Evolutionary conservation across 2,113 vertebrate genomes (phyloP).

Genomic region (Neomonachus schauinslandi): DNA sequence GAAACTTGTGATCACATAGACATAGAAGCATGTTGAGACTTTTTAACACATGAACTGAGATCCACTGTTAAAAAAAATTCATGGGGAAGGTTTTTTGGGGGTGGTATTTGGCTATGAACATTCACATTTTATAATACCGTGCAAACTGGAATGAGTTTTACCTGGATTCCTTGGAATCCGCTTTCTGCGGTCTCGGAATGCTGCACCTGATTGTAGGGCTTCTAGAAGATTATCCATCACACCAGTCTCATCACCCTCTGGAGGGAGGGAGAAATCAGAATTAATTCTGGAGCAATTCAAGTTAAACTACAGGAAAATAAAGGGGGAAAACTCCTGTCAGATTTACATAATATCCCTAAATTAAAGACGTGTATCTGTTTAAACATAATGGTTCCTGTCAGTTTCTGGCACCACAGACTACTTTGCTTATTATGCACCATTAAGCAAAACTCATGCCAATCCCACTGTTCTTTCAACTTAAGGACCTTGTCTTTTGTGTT

Average conservation of each 20-base stretch:
- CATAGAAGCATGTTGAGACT: neutral
- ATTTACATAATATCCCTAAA: slow-evolving; percentile 64
- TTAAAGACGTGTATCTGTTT: slow-evolving; percentile 66
- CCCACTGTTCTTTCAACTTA: slow-evolving; percentile 70
- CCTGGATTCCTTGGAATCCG: slow-evolving; percentile 91
- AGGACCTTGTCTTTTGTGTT: slow-evolving; percentile 80
- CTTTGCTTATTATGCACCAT: slow-evolving; percentile 75
- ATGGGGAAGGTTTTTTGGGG: neutral
- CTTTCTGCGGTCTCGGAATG: slow-evolving; percentile 98
- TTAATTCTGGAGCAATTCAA: slow-evolving; percentile 75
- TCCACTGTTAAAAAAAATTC: neutral
- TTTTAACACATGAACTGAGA: slow-evolving; percentile 39
- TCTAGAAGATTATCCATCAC: slow-evolving; percentile 99
- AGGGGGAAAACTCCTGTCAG: slow-evolving; percentile 52
- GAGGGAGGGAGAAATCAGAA: slow-evolving; percentile 74
- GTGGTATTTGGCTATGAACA: neutral
- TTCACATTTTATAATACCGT: neutral
- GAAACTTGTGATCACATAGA: neutral
- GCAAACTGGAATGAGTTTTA: slow-evolving; percentile 57
- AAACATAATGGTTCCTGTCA: slow-evolving; percentile 69
- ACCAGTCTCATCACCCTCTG: slow-evolving; percentile 98
- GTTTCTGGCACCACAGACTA: slow-evolving; percentile 67
- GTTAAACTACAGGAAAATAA: slow-evolving; percentile 62
- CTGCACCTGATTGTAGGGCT: slow-evolving; percentile 97
- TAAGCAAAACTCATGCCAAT: slow-evolving; percentile 79